phyloP scores from a whole-genome alignment of 2,888 invertebrate species.

The Lysandra coridon region DNA sequence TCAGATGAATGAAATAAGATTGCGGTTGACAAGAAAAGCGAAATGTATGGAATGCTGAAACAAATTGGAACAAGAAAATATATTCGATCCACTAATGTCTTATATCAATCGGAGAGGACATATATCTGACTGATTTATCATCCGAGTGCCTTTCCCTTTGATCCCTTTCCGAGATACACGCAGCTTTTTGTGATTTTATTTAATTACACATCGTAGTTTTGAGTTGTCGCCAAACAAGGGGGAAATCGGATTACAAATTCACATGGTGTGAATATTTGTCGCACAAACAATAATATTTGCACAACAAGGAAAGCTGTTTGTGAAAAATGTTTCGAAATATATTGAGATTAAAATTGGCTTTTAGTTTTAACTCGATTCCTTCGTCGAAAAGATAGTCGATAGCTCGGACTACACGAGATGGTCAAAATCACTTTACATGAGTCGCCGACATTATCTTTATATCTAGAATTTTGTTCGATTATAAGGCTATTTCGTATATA shows the following conservation, averaged over 20 bases:
- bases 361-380: constrained; percentile 20
- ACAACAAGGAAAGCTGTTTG: constrained; percentile 33
- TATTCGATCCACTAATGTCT: constrained; percentile 27
- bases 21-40: constrained; percentile 13
- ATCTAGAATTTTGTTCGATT: too few species aligned
- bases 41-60: background rate
- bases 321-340: constrained; percentile 32
- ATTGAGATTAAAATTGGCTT: constrained; percentile 30
- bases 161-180: constrained; percentile 33
- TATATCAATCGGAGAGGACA: constrained; percentile 28
- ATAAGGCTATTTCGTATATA: too few species aligned
- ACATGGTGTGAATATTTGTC: constrained; percentile 34
- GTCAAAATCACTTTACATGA: background rate
- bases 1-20: constrained; percentile 12
- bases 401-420: background rate
- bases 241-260: constrained; percentile 36
- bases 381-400: constrained; percentile 5
- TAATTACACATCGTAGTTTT: constrained; percentile 37
- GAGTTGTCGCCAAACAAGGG: constrained; percentile 34
- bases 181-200: constrained; percentile 35
- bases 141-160: constrained; percentile 33
- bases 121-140: constrained; percentile 32
- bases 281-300: constrained; percentile 34
- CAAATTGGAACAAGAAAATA: constrained; percentile 23
- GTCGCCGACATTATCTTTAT: too few species aligned